Base-by-base conservation (phyloP, 2,888 invertebrate species). In the Alloscopus bannaensis region DNA sequence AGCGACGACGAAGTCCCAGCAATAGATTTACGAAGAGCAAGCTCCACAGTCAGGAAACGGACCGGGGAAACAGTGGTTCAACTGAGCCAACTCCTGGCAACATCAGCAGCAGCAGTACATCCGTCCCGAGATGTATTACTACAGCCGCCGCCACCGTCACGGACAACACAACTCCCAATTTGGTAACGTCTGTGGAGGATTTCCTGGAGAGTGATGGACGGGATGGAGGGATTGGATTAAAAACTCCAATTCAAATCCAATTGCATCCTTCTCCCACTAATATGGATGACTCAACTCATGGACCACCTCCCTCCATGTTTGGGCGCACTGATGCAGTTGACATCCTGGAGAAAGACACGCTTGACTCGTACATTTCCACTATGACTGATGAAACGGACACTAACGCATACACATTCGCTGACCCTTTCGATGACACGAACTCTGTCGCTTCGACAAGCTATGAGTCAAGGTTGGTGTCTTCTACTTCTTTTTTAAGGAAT, bases 381-480 rank as follows among this genome's bases (percentile, higher is more conserved):
- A 77, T 80, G 78, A 83, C 83, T 62, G 82, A 82, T 76, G 82
- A 82, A 69, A 83, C 83, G 36, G 84, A 84, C 78, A 79, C 82
- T 52, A 83, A 84, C 60, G 82, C 82, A 68, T 84, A 84, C 57
- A 83, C 82, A 22, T 81, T 82, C 55, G 84, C 84, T 65, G 84
- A 84, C 81, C 80, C 84, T 45, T 78, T 78, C 52, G 82, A 84
- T 59, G 83, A 84, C 66, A 71, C 81, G 31, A 75, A 80, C 57
- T 84, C 84, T 73, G 80, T 84, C 22, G 84, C 84, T 77, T 84
- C 84, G 28, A 83, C 81, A 29, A 81, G 71, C 68, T 83, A 81
- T 79, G 84, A 84, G 65, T 84, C 82, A 64, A 84, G 84, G 83
- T 82, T 78, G 11, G 80, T 77, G 52, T n/a, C n/a, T n/a, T n/a